Base-by-base conservation (phyloP, 2,888 invertebrate species). In the Ophion obscuratus region DNA sequence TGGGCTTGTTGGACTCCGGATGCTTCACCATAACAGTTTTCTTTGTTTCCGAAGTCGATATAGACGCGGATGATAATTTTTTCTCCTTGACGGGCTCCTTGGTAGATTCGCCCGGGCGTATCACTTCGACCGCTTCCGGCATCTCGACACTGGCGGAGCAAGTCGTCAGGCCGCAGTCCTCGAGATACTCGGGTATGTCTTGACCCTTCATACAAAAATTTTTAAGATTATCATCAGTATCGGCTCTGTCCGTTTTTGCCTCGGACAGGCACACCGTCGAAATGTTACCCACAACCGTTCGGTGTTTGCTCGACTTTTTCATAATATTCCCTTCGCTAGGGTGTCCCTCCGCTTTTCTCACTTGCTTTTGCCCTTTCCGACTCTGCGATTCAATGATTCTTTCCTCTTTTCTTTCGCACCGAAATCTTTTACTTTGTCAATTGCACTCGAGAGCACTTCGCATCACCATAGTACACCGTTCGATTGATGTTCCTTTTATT, bases 1-100 rank as follows among this genome's bases (percentile, higher is more conserved):
- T 99, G 4, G 98, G 97, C 94, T 98, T 98, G 92, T 98, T 98
- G n/a, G 98, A 98, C 93, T 98, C 99, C 0, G 98, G 98, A 94
- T 98, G 98, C 93, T 98, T 98, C 2, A 99, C 98, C 24, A 98
- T 98, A 61, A 99, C 99, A 85, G 97, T 97, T 95, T 98, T 98
- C 68, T 95, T 96, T 88, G 97, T 96, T 88, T 96, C 96, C 86
- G 95, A 91, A 3, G 93, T 93, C 20, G 95, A 95, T 87, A 96
- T 92, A 3, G 96, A 96, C 53, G 96, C 96, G 70, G 96, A 95
- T 14, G 96, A 96, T 88, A 96, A 94, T 92, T 97, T 97, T 94
- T 97, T 97, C 90, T 96, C 96, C 92, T 96, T 96, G 6, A 88
- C 78, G 10, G 89, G 90, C 27, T 92, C 91, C 75, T 91, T 92